Base-by-base conservation (phyloP, 1,140 invertebrate species). In the Andrena cerasifolii region DNA sequence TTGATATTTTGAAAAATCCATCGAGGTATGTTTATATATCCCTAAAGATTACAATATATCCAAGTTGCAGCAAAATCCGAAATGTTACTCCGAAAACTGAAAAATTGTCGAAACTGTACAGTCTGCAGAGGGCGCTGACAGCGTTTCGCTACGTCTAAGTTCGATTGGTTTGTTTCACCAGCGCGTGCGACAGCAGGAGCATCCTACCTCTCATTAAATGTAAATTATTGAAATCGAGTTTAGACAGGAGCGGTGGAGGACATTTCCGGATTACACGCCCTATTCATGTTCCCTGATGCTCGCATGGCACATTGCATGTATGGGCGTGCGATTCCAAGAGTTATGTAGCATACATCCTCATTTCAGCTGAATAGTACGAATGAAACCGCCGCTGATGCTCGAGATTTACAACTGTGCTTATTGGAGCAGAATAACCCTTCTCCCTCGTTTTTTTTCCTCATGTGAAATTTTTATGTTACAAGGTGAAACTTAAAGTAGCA, bases 211-310 rank as follows among this genome's bases (percentile, higher is more conserved):
- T n/a, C n/a, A n/a, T n/a, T n/a, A n/a, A 40, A 54, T 33, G 49
- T 40, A 40, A 68, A 18, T 68, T 54, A 68, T 53, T 12, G 31
- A 21, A 26, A 68, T 40, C 31, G 24, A 40, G 47, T 53, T 21
- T 53, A 4, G 3, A 53, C 21, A 16, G 28, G 3, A 26, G 28
- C n/a, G 8, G 24, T 21, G 21, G 14, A 53, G 31, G 47, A 67
- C 51, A 67, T 67, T 53, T 53, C 31, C 21, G 31, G 14, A 24
- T 53, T 53, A 67, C n/a, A 68, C 33, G 33, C 49, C 24, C 66
- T 68, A 68, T 68, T 68, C 66, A 31, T 68, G 66, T 54, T 54
- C 66, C 7, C 21, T 16, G 49, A 40, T 53, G 31, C 49, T 54
- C 33, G 33, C 3, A 54, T 14, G 2, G 31, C 36, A 33, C 33